Evolutionary conservation across 2,888 invertebrate species (phyloP).

Genomic region (Lomographa bimaculata): DNA sequence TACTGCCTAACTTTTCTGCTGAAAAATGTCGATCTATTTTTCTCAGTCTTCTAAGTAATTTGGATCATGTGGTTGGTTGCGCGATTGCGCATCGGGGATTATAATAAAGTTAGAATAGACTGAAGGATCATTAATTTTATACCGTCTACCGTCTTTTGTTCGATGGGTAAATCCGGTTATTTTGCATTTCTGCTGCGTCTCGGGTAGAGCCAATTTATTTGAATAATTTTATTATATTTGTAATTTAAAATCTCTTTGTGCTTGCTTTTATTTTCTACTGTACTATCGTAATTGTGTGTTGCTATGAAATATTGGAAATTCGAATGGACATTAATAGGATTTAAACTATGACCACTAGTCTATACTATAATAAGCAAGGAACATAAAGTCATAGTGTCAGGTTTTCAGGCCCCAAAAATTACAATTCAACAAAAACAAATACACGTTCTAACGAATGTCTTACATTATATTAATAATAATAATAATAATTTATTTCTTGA

Average conservation of each 20-base stretch:
- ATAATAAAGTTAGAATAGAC: constrained; percentile 61
- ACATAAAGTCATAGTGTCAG: too few relatives aligned
- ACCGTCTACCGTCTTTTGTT: constrained; percentile 46
- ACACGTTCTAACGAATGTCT: too few relatives aligned
- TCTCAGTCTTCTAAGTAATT: constrained; percentile 64
- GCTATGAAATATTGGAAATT: too few relatives aligned
- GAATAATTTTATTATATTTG: constrained; percentile 14
- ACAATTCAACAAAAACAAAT: too few relatives aligned
- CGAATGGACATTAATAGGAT: too few relatives aligned
- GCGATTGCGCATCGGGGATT: constrained; percentile 62
- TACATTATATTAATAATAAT: too few relatives aligned
- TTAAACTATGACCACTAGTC: too few relatives aligned
- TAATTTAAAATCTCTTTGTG: constrained; percentile 11
- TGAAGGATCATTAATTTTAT: constrained; percentile 62
- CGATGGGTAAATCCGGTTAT: constrained; percentile 36
- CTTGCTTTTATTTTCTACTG: background rate
- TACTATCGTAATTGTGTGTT: too few relatives aligned
- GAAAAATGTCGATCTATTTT: constrained; percentile 71
- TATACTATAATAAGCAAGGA: too few relatives aligned
- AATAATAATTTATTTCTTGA: too few relatives aligned
- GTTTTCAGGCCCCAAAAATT: too few relatives aligned
- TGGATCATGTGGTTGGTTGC: constrained; percentile 64
- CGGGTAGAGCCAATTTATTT: constrained; percentile 22
- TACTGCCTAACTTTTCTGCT: constrained; percentile 40
- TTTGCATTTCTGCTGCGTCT: constrained; percentile 28